A percentile compares a stretch with the other conserved stretches of the same genome.
These are phyloP conservation scores for Ctenodactylus gundi DNA, from an alignment of 2,113 vertebrate genomes.

Conservation along the genomic window DNA sequence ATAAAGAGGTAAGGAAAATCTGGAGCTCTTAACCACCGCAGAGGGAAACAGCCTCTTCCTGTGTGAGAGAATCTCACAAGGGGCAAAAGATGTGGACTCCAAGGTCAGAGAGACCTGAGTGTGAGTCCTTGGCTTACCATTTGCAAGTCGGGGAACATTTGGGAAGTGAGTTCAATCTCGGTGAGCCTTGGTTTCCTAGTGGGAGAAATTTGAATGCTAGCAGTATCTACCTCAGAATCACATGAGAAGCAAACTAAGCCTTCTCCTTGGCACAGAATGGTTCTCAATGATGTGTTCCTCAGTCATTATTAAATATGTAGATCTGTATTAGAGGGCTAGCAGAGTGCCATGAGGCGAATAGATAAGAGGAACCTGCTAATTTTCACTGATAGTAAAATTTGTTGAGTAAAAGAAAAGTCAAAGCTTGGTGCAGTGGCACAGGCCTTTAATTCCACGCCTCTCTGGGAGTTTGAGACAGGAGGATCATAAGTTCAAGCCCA, in stretches of 20 bases:
- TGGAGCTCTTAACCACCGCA: accelerated
- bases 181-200: neutral
- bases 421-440: too few species aligned
- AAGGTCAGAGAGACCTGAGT: neutral
- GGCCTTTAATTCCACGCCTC: too few species aligned
- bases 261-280: neutral
- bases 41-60: accelerated
- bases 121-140: neutral
- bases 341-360: neutral
- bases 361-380: neutral
- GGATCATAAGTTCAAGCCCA: too few species aligned
- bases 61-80: accelerated
- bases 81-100: accelerated
- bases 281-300: neutral
- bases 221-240: neutral
- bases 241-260: neutral
- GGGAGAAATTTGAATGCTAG: neutral
- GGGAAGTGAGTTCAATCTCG: neutral
- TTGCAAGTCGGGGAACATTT: neutral
- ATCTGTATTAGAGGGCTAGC: neutral
- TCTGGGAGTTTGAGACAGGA: too few species aligned
- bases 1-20: slow-evolving; percentile 91
- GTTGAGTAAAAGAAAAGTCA: neutral
- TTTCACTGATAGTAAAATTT: neutral
- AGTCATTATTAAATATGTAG: neutral